phyloP scores from a whole-genome alignment of 2,113 vertebrate species.

The Ardeotis arabs region DNA sequence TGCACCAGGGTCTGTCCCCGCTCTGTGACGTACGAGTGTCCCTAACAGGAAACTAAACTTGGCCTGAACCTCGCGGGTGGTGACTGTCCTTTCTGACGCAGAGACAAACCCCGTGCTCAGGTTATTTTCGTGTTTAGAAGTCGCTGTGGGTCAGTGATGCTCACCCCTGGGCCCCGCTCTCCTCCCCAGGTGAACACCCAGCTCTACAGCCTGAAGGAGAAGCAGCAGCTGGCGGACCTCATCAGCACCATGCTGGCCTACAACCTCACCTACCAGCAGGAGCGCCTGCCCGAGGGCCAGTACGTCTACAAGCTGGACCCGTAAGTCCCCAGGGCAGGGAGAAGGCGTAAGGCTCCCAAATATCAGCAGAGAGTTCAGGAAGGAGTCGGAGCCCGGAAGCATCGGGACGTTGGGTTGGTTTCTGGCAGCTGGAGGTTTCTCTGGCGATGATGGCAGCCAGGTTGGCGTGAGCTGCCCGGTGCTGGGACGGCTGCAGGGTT shows the following conservation, averaged over 20 bases:
- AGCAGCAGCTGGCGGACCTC: slow-evolving; percentile 88
- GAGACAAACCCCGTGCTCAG: rapidly evolving
- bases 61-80: rapidly evolving
- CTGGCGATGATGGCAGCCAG: neutral
- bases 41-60: neutral
- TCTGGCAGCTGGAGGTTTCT: neutral
- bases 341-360: rapidly evolving
- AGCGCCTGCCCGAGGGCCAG: slow-evolving; percentile 89
- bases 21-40: rapidly evolving
- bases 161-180: neutral
- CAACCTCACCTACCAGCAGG: slow-evolving; percentile 94
- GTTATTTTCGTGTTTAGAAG: neutral
- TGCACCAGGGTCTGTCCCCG: neutral
- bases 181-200: slow-evolving; percentile 90
- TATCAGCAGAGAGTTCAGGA: neutral
- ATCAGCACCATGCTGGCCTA: slow-evolving; percentile 93
- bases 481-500: neutral
- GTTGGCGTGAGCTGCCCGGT: neutral
- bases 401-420: rapidly evolving
- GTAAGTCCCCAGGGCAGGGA: slow-evolving; percentile 74
- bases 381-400: neutral
- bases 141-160: neutral
- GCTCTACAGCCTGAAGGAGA: slow-evolving; percentile 92
- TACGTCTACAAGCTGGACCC: slow-evolving; percentile 90
- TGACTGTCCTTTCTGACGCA: neutral